Percentiles rank a stretch among this genome's conserved stretches.
Evolutionary conservation across 2,113 vertebrate genomes (phyloP).

Genomic region (Maccullochella peelii): DNA sequence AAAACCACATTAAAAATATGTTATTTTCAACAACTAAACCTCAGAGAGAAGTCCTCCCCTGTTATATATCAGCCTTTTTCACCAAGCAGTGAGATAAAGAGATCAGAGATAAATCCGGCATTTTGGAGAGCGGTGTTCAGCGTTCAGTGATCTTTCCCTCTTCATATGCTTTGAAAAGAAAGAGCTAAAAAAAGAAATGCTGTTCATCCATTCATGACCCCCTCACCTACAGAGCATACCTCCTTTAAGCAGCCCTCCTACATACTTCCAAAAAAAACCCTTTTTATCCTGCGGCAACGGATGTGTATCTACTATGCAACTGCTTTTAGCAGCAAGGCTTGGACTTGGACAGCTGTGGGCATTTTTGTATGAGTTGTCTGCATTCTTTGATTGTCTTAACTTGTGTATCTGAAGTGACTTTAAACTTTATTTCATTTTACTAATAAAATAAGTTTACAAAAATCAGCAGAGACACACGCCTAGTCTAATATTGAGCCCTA

Average conservation of each 20-base stretch:
- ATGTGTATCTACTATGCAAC: not conserved
- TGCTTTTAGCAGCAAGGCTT: not conserved
- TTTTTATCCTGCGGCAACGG: not conserved
- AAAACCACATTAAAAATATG: not conserved
- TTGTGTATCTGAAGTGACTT: not conserved
- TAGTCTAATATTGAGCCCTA: no score
- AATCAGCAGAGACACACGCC: no score
- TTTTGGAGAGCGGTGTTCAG: slow-evolving; percentile 13
- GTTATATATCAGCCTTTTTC: not conserved
- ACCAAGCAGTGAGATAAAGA: no score
- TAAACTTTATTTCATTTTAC: not conserved
- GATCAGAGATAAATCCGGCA: slow-evolving; percentile 22
- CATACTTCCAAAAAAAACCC: not conserved
- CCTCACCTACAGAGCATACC: slow-evolving; percentile 12
- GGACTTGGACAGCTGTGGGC: not conserved
- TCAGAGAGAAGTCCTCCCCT: not conserved
- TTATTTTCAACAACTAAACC: not conserved
- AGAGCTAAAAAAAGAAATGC: slow-evolving; percentile 38
- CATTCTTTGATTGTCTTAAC: not conserved
- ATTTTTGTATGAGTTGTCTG: not conserved
- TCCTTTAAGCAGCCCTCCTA: slow-evolving; percentile 44
- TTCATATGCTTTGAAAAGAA: slow-evolving; percentile 40
- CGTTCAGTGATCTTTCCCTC: slow-evolving; percentile 2
- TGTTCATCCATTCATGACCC: slow-evolving; percentile 20
- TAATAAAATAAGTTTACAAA: no score